Evolutionary conservation across 2,797 vertebrate genomes (phyloP), one percentile per base, ranked within the genome.

Genomic region (Brotogeris chrysoptera): DNA sequence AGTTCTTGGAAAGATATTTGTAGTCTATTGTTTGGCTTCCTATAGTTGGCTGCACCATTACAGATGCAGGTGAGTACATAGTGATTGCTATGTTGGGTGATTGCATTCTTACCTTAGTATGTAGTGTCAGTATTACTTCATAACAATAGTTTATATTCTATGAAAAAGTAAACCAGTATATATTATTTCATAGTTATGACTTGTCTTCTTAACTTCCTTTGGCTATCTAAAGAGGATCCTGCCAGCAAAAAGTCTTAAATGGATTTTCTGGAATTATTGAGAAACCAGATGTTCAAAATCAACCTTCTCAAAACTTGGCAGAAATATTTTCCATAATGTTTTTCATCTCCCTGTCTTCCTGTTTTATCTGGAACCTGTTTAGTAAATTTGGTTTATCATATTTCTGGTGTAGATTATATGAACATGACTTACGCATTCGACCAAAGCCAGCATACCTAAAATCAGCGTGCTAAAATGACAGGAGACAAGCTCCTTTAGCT

Each of bases 281-380:
- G 77, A 84, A 95, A 88, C 34, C 95, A 96, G 94, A 80, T 96
- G 91, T 91, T 94, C 59, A 86, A 91, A 92, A 86, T 96, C 80
- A 93, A 68, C 34, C 32, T 63, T 82, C 95, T 77, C 23, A 93
- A 81, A 92, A 84, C 90, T 95, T 95, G 80, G 77, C 92, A 92
- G 80, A 86, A 94, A 66, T 79, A 41, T 79, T 93, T 93, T 86
- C 86, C 80, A 10, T 47, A 36, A 66, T 84, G 36, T 60, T 91
- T 96, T 91, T 81, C 83, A 65, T 95, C 95, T 92, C 52, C 73
- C 49, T 96, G 73, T 90, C 82, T 88, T 94, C 55, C 80, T 79
- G 38, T 86, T 91, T 57, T 80, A 92, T 88, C 77, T 90, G 92
- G 70, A 86, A 63, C 32, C 53, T 81, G 47, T 90, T 88, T 30